Conservation (phyloP, 2,888 invertebrate genomes). For the Cephus sareptanus region DNA sequence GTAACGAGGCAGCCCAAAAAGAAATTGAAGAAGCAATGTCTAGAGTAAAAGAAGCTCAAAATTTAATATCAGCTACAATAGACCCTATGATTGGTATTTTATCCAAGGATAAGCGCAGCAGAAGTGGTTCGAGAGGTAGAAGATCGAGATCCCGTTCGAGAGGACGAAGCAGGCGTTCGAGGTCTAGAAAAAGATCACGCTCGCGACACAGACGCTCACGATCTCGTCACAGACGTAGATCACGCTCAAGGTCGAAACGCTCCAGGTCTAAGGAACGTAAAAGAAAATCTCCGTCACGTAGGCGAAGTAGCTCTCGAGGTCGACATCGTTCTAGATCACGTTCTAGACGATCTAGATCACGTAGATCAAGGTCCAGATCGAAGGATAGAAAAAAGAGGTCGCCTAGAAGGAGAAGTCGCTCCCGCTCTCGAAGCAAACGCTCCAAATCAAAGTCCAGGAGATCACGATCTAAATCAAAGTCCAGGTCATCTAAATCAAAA, state of each 20-base stretch:
- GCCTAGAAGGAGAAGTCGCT: slow-evolving; percentile 55
- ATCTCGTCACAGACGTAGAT: slow-evolving; percentile 71
- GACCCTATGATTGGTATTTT: slow-evolving; percentile 90
- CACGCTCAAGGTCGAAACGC: slow-evolving; percentile 66
- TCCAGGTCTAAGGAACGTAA: slow-evolving; percentile 61
- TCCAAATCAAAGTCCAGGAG: slow-evolving; percentile 68
- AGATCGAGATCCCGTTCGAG: slow-evolving; percentile 74
- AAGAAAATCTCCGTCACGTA: slow-evolving; percentile 57
- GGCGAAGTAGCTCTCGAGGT: slow-evolving; percentile 56
- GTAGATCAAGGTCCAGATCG: slow-evolving; percentile 63
- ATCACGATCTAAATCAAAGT: slow-evolving; percentile 67
- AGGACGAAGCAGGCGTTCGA: slow-evolving; percentile 67
- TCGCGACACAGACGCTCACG: slow-evolving; percentile 68
- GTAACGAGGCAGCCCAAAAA: slow-evolving; percentile 93
- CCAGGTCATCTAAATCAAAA: slow-evolving; percentile 62
- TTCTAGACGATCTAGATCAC: slow-evolving; percentile 58
- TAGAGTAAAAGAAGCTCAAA: slow-evolving; percentile 94
- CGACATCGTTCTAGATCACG: slow-evolving; percentile 67
- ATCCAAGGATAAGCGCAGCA: slow-evolving; percentile 84
- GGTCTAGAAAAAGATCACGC: slow-evolving; percentile 65
- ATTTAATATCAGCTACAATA: slow-evolving; percentile 92
- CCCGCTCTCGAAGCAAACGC: slow-evolving; percentile 69
- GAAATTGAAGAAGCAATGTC: slow-evolving; percentile 99
- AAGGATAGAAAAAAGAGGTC: slow-evolving; percentile 56
- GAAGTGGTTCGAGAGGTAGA: slow-evolving; percentile 67